Percentiles rank a stretch among this genome's conserved stretches.
phyloP scores from a whole-genome alignment of 2,888 invertebrate genomes.

The Allophyes oxyacanthae region DNA sequence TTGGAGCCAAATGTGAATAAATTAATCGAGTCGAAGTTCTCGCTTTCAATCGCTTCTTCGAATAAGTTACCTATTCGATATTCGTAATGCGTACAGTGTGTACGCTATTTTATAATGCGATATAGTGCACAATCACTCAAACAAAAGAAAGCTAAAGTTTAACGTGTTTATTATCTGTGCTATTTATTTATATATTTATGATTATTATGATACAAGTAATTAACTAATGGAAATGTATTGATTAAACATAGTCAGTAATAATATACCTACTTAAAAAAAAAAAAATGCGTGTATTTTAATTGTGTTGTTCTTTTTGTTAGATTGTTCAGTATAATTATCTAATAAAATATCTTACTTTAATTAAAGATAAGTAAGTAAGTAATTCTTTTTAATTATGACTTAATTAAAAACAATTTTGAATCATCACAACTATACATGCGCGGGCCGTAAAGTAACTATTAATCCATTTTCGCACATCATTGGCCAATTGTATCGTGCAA shows the following conservation, averaged over 20 bases:
- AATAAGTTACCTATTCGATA: background rate
- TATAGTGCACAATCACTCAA: slow-evolving; percentile 29
- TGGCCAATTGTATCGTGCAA: slow-evolving; percentile 38
- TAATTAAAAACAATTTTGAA: slow-evolving; percentile 7
- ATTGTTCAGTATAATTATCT: too few species aligned
- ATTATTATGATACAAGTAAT: background rate
- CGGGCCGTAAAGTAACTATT: background rate
- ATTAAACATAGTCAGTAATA: too few species aligned
- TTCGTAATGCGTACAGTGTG: slow-evolving; percentile 13
- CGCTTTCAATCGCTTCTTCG: background rate
- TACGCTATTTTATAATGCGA: slow-evolving; percentile 1
- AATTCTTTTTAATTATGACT: background rate
- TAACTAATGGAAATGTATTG: slow-evolving; percentile 9
- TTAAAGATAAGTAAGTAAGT: too few species aligned
- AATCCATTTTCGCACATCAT: slow-evolving; percentile 38
- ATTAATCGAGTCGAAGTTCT: too few species aligned
- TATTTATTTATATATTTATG: slow-evolving; percentile 27
- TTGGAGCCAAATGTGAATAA: too few species aligned
- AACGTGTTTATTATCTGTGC: slow-evolving; percentile 27
- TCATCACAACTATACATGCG: slow-evolving; percentile 14
- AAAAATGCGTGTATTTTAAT: too few species aligned
- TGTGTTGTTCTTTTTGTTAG: too few species aligned
- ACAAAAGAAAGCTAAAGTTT: slow-evolving; percentile 46
- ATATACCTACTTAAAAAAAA: too few species aligned
- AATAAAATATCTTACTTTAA: too few species aligned